Evolutionary conservation across 2,888 invertebrate species (phyloP).

Genomic region (Panorpa germanica): DNA sequence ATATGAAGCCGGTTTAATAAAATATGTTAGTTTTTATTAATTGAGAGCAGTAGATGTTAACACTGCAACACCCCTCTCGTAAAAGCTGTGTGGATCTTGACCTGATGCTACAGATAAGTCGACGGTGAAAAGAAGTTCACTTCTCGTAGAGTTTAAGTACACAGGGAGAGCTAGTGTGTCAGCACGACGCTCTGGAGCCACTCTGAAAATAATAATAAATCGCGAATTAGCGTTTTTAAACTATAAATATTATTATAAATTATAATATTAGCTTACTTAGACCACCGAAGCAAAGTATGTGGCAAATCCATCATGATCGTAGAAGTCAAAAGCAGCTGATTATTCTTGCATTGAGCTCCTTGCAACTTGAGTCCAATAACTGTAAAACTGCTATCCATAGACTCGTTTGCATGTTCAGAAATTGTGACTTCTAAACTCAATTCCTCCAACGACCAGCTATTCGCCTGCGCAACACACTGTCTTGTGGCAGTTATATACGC

Average conservation of each 20-base stretch:
- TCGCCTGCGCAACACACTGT: conserved; percentile 94
- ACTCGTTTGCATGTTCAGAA: conserved; percentile 34
- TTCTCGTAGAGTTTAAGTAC: conserved; percentile 90
- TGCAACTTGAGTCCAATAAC: conserved; percentile 80
- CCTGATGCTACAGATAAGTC: conserved; percentile 82
- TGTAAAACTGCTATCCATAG: conserved; percentile 39
- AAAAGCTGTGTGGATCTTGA: conserved; percentile 89
- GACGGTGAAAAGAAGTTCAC: conserved; percentile 87
- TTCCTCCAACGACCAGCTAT: conserved; percentile 94
- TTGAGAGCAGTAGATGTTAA: conserved; percentile 84
- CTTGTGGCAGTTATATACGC: conserved; percentile 98
- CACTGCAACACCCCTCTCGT: conserved; percentile 94
- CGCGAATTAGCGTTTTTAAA: conserved; percentile 1
- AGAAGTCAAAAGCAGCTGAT: conserved; percentile 75
- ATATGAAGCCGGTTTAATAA: no score
- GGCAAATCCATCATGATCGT: conserved; percentile 91
- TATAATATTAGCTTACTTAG: conserved; percentile 33
- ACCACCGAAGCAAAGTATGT: conserved; percentile 77
- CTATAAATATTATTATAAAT: neutral
- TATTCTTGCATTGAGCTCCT: conserved; percentile 86
- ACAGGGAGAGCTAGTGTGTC: conserved; percentile 81
- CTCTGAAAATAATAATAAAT: conserved; percentile 16
- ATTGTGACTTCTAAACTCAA: conserved; percentile 47
- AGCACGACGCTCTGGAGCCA: conserved; percentile 26
- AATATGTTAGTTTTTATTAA: conserved; percentile 23